A percentile compares a stretch with the other conserved stretches of the same genome.
Conservation (phyloP, 2,888 invertebrate genomes). For the Mythimna pallens region DNA sequence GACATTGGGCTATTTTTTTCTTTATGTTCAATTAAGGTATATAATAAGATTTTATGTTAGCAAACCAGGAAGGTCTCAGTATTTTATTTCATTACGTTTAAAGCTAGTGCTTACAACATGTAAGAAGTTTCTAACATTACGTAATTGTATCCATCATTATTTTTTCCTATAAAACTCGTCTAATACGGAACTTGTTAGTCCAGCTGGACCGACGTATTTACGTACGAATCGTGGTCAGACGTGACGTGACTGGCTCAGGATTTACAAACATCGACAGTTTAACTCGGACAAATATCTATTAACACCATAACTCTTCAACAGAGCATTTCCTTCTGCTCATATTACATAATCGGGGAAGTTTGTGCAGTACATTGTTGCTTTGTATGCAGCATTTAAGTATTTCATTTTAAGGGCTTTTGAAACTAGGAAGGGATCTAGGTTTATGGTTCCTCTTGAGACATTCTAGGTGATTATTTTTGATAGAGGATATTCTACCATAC, state of each 20-base stretch:
- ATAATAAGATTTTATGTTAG: neutral
- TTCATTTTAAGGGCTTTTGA: neutral
- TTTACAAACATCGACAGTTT: slow-evolving; percentile 53
- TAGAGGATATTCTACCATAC: neutral
- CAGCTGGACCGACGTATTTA: slow-evolving; percentile 53
- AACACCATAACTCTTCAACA: slow-evolving; percentile 45
- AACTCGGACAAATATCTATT: slow-evolving; percentile 53
- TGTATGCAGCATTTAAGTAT: slow-evolving; percentile 12
- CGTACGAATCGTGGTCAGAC: slow-evolving; percentile 42
- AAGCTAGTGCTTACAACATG: slow-evolving; percentile 15
- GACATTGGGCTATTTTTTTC: neutral
- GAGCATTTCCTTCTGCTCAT: slow-evolving; percentile 46
- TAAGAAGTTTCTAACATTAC: slow-evolving; percentile 34
- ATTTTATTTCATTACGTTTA: slow-evolving; percentile 13
- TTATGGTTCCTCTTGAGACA: too few species aligned
- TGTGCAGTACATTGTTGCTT: slow-evolving; percentile 6
- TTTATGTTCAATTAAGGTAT: neutral
- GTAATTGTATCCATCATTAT: slow-evolving; percentile 38
- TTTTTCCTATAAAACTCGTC: slow-evolving; percentile 40
- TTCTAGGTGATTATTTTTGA: neutral
- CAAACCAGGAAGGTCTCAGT: slow-evolving; percentile 9
- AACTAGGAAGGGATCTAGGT: neutral
- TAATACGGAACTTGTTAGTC: slow-evolving; percentile 51
- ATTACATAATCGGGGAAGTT: slow-evolving; percentile 51
- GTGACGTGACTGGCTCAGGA: slow-evolving; percentile 38